Conservation (phyloP, 2,797 vertebrate genomes). For the Brachyalestes nurse region DNA sequence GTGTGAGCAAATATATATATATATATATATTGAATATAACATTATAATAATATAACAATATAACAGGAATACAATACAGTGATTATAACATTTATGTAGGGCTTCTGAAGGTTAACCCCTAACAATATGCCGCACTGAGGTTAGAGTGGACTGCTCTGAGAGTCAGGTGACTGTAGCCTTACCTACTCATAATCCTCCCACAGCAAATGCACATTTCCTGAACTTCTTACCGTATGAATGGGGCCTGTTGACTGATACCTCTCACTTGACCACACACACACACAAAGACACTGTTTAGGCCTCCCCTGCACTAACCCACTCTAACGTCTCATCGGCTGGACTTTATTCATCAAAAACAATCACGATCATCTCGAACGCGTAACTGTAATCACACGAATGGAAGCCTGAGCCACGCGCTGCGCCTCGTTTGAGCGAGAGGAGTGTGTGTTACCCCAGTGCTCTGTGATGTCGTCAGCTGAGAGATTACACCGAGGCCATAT, state of each 20-base stretch:
- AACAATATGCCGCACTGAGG: background rate
- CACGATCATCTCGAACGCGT: no score
- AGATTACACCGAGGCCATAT: slow-evolving; percentile 79
- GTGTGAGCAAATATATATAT: no score
- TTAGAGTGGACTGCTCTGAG: background rate
- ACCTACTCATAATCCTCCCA: background rate
- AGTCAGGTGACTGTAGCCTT: background rate
- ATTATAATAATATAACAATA: no score
- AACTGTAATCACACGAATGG: no score
- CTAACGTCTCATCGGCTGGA: background rate
- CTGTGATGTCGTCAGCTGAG: slow-evolving; percentile 76
- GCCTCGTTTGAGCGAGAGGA: slow-evolving; percentile 25
- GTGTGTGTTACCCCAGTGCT: slow-evolving; percentile 66
- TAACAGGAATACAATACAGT: no score
- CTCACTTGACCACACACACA: background rate
- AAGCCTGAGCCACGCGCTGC: background rate
- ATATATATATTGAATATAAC: no score
- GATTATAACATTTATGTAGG: no score
- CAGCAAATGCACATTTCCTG: slow-evolving; percentile 2
- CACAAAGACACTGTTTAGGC: background rate
- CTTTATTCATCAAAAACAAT: background rate
- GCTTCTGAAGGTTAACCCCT: background rate
- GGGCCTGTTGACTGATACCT: background rate
- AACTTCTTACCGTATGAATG: background rate
- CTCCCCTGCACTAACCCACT: background rate